A percentile compares a stretch with the other conserved stretches of the same genome.
Conservation (phyloP, 2,797 vertebrate genomes). For the Rallus crepitans region DNA sequence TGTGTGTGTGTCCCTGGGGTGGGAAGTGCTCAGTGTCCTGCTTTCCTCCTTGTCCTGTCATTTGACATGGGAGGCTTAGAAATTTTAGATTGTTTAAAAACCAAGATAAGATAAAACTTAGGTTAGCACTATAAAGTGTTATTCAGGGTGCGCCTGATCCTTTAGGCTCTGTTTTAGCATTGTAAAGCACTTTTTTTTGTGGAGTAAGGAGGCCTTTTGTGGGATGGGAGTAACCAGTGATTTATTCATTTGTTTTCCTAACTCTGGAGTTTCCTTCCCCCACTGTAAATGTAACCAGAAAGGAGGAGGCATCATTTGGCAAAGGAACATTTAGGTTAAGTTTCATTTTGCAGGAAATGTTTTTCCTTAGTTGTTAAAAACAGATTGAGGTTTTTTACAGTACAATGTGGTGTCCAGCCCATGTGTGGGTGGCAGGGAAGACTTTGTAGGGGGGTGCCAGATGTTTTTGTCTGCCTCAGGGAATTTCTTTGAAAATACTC, state of each 20-base stretch:
- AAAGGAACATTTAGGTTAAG: neutral
- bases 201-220: neutral
- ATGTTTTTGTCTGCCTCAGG: neutral
- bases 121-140: neutral
- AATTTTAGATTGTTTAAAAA: neutral
- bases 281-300: neutral
- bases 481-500: neutral
- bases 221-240: neutral
- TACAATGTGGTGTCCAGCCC: slow-evolving; percentile 24
- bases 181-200: neutral
- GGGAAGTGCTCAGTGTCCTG: accelerated
- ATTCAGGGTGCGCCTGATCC: neutral
- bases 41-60: neutral
- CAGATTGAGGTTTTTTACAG: slow-evolving; percentile 34
- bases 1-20: neutral
- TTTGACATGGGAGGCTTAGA: neutral
- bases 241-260: neutral
- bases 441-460: neutral
- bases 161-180: neutral
- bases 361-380: slow-evolving; percentile 41
- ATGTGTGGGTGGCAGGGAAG: slow-evolving; percentile 29
- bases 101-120: neutral
- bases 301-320: neutral
- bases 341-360: neutral
- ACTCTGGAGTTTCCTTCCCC: neutral